Base-by-base conservation (phyloP, 2,797 vertebrate species). In the Hirundo rustica region DNA sequence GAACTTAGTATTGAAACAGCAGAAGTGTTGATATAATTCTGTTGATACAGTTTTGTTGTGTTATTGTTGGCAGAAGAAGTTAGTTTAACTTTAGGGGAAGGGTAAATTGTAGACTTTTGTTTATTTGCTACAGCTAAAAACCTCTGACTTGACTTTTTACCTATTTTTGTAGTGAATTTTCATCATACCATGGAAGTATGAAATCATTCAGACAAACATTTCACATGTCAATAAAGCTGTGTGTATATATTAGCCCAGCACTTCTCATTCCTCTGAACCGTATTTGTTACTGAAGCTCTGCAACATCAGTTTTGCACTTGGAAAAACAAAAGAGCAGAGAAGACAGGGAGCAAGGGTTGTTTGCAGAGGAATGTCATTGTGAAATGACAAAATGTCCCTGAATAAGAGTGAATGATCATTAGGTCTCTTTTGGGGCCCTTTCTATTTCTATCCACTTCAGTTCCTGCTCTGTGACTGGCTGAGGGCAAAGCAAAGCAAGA, bases 11-110 rank as follows among this genome's bases (percentile, higher is more conserved):
- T 67, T 93, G 95, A 95, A 96, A 94, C 76, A 95, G 85, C 71
- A 93, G 91, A 95, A 97, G 88, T 92, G 95, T 96, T 96, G 95
- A 94, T 96, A 67, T 47, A 93, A 79, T 92, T 88, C 79, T 94
- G 95, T 95, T 96, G 92, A 92, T 93, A 86, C 4, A 95, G 50
- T 73, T 90, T 85, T 79, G 55, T 93, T 94, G 79, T 93, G 88
- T 95, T 97, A 88, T 75, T 96, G 79, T 95, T 97, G 96, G 94
- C 91, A 93, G 70, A 27, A 91, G 34, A 25, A 38, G 22, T 65
- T 76, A 82, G 91, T 95, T 95, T 96, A 88, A 84, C 88, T 96
- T 94, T 26, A 90, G 89, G 70, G 85, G 67, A 94, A 96, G 87
- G 89, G 88, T 93, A 85, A 92, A 90, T 88, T 82, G 82, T 67